Percentiles rank a stretch among this genome's conserved stretches.
These are phyloP conservation scores for Ecdyonurus torrentis DNA, from an alignment of 2,888 invertebrate species.

Conservation along the genomic window DNA sequence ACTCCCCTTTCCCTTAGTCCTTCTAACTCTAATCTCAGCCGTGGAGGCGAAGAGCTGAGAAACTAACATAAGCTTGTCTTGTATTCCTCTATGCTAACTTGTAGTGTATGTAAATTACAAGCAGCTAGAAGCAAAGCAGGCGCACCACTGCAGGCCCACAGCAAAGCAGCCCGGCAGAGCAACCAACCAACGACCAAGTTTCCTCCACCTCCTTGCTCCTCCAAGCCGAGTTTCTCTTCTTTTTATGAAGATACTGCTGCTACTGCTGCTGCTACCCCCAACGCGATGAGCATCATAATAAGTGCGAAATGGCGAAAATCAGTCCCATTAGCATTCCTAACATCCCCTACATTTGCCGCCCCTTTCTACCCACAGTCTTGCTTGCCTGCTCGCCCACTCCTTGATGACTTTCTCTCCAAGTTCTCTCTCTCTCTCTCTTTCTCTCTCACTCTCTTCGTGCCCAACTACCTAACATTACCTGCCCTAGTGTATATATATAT, in stretches of 20 bases:
- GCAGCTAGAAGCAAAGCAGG: not conserved
- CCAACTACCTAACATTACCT: not conserved
- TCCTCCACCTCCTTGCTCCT: not conserved
- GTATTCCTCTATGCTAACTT: not conserved
- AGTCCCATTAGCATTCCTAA: conserved; percentile 2
- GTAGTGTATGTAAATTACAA: not conserved
- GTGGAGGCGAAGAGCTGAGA: not conserved
- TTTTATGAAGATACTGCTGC: not conserved
- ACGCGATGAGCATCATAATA: conserved; percentile 4
- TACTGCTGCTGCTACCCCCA: not conserved
- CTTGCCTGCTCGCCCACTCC: not conserved
- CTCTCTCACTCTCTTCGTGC: not conserved
- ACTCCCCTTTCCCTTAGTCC: not conserved
- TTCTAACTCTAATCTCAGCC: not conserved
- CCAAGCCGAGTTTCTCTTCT: not conserved
- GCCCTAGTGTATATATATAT: too few relatives aligned
- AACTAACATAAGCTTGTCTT: not conserved
- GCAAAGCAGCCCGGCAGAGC: not conserved
- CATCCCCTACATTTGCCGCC: not conserved
- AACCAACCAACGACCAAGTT: not conserved
- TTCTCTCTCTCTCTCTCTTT: not conserved
- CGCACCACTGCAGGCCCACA: not conserved
- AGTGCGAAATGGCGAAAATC: conserved; percentile 4
- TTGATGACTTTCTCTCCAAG: not conserved
- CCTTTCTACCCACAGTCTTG: not conserved